Percentiles rank a stretch among this genome's conserved stretches.
Evolutionary conservation across 2,888 invertebrate species (phyloP).

Genomic region (Sarcophaga carnaria): DNA sequence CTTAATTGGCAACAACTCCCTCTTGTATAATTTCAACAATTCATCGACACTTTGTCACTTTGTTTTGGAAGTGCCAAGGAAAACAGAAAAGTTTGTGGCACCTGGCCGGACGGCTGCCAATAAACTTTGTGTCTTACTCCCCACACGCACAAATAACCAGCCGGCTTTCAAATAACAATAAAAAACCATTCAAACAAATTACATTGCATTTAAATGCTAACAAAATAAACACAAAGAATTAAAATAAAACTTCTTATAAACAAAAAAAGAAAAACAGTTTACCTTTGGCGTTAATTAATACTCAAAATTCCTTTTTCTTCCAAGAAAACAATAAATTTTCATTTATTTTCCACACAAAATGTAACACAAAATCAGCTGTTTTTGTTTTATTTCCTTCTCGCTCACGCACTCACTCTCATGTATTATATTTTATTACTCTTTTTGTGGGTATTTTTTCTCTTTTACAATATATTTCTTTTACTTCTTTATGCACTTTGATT

Average conservation of each 20-base stretch:
- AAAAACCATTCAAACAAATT: background rate
- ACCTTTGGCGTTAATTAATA: background rate
- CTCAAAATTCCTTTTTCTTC: background rate
- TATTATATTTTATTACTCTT: background rate
- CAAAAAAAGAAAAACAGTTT: background rate
- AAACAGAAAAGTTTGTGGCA: background rate
- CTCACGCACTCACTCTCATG: background rate
- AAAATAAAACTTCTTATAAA: background rate
- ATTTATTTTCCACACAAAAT: constrained; percentile 1
- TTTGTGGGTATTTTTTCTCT: constrained; percentile 35
- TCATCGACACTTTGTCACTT: too few species aligned
- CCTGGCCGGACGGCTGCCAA: background rate
- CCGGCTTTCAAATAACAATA: background rate
- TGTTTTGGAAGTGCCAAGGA: background rate
- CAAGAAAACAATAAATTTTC: background rate
- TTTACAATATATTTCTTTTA: constrained; percentile 38
- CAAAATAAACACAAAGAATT: background rate
- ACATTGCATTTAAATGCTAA: background rate
- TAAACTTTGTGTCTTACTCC: background rate
- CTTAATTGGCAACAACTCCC: too few species aligned
- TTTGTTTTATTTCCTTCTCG: constrained; percentile 38
- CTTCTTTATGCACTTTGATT: constrained; percentile 26
- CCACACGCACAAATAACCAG: too few species aligned
- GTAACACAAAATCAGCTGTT: constrained; percentile 55
- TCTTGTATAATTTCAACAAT: too few species aligned